phyloP scores from a whole-genome alignment of 2,113 vertebrate genomes.

The Ctenodactylus gundi region DNA sequence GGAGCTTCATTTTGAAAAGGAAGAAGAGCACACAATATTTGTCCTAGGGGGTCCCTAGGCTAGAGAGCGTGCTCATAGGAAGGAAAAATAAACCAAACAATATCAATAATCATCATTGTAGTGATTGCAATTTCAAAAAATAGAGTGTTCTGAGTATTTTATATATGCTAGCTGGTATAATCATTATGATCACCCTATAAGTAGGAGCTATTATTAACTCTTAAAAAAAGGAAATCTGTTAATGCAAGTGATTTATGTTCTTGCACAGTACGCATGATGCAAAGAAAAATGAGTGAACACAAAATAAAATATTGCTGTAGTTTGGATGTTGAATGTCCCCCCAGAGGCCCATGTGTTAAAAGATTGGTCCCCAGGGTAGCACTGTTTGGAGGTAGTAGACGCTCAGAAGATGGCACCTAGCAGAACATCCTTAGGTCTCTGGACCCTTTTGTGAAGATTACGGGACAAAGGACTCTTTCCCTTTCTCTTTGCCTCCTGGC shows the following conservation, averaged over 20 bases:
- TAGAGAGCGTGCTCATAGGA: neutral
- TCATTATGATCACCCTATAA: neutral
- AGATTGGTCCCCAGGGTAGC: neutral
- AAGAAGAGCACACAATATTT: neutral
- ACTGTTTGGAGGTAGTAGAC: neutral
- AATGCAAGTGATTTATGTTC: neutral
- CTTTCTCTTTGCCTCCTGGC: neutral
- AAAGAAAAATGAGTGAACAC: conserved; percentile 11
- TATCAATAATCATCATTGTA: neutral
- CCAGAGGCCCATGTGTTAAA: neutral
- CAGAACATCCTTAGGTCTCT: neutral
- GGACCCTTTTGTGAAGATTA: no score
- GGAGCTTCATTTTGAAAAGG: conserved; percentile 32
- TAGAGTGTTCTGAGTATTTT: neutral
- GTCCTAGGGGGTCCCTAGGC: neutral
- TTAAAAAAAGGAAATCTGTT: neutral
- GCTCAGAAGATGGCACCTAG: neutral
- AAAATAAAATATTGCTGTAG: neutral
- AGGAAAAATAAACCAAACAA: neutral
- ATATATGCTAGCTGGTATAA: neutral
- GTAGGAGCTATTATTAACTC: neutral
- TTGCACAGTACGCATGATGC: neutral
- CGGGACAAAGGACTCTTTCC: neutral
- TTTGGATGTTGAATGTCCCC: no score
- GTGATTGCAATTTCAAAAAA: neutral